These are phyloP conservation scores for Alligator mississippiensis DNA, from an alignment of 2,113 vertebrate species.

Conservation along the genomic window DNA sequence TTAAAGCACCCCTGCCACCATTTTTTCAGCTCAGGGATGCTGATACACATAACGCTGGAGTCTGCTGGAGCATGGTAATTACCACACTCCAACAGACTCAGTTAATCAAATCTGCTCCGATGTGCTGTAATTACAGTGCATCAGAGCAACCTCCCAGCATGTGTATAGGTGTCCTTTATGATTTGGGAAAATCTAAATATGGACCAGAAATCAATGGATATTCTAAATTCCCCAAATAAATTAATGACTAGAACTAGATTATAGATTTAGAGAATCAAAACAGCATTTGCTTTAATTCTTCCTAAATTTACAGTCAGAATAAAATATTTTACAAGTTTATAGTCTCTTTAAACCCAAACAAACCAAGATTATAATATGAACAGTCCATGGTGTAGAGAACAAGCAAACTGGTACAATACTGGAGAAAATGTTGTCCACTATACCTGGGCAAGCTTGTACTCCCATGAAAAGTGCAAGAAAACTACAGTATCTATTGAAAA, in stretches of 20 bases:
- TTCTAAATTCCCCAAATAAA: slow-evolving; percentile 49
- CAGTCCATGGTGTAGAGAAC: not conserved
- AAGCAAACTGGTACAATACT: not conserved
- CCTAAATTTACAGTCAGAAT: slow-evolving; percentile 40
- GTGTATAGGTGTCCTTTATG: not conserved
- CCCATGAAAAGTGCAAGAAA: not conserved
- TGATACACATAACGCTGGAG: too few relatives aligned
- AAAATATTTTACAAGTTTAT: slow-evolving; percentile 41
- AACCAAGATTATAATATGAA: not conserved
- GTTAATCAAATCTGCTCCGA: too few relatives aligned
- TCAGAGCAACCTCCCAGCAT: too few relatives aligned
- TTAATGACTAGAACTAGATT: slow-evolving; percentile 48
- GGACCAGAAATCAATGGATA: slow-evolving; percentile 56
- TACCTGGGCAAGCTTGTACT: not conserved
- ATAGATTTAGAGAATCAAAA: slow-evolving; percentile 48
- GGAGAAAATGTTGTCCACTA: rapidly evolving
- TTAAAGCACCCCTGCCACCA: too few relatives aligned
- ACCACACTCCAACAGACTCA: too few relatives aligned
- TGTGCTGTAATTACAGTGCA: too few relatives aligned
- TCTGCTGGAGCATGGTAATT: too few relatives aligned
- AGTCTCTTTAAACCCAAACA: not conserved
- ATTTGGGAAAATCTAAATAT: slow-evolving; percentile 58
- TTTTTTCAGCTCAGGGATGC: too few relatives aligned
- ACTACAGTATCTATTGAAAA: not conserved
- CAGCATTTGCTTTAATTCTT: slow-evolving; percentile 53